These are phyloP conservation scores for Xestobium rufovillosum DNA, from an alignment of 2,888 invertebrate genomes.

Conservation along the genomic window DNA sequence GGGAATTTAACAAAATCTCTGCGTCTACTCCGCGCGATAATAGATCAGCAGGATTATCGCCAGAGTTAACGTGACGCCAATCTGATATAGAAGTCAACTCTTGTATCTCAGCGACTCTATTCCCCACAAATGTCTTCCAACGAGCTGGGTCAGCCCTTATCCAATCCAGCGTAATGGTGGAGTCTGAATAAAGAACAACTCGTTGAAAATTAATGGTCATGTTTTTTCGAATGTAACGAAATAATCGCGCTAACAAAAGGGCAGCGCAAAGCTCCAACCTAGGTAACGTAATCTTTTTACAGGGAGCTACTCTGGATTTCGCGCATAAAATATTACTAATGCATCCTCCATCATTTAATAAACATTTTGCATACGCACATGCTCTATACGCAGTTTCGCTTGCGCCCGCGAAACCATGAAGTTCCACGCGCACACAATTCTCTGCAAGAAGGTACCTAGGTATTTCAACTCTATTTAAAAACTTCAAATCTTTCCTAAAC, in stretches of 20 bases:
- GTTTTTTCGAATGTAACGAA: neutral
- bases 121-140: neutral
- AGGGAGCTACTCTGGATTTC: too few relatives aligned
- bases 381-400: too few relatives aligned
- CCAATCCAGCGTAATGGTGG: neutral
- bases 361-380: too few relatives aligned
- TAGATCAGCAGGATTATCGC: too few relatives aligned
- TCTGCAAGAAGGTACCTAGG: too few relatives aligned
- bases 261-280: constrained; percentile 8
- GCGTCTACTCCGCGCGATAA: neutral
- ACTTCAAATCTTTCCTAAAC: too few relatives aligned
- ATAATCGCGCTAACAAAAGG: constrained; percentile 4
- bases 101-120: constrained; percentile 3
- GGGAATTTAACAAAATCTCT: neutral
- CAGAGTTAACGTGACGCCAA: constrained; percentile 1
- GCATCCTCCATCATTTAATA: too few relatives aligned
- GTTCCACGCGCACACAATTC: too few relatives aligned
- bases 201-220: neutral
- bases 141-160: neutral
- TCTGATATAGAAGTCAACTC: neutral
- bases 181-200: constrained; percentile 1
- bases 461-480: too few relatives aligned
- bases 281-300: constrained; percentile 8
- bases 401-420: too few relatives aligned
- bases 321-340: too few relatives aligned